Conservation (phyloP, 2,797 vertebrate genomes). For the Agapornis canus region DNA sequence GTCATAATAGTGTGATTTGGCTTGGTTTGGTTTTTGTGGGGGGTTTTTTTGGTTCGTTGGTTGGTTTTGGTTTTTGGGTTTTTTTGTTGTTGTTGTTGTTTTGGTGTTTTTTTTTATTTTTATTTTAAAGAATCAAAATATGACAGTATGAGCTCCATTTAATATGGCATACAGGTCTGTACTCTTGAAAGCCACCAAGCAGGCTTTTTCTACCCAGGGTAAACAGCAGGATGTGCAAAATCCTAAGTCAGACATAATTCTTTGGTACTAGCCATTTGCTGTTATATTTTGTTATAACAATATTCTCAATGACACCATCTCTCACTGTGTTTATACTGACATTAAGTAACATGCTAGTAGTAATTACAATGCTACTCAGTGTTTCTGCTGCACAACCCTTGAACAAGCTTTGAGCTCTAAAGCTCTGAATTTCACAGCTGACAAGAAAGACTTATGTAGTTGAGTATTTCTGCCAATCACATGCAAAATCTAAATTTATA, state of each 20-base stretch:
- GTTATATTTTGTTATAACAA: neutral
- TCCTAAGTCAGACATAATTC: neutral
- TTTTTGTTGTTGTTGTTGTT: no score
- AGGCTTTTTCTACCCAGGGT: neutral
- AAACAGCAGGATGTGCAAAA: neutral
- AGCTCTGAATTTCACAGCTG: constrained; percentile 4
- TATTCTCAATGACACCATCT: neutral
- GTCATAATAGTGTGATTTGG: neutral
- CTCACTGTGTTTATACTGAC: neutral
- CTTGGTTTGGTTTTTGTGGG: no score
- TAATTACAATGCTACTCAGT: neutral
- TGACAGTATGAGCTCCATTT: neutral
- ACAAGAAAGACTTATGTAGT: neutral
- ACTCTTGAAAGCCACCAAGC: neutral
- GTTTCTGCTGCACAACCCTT: neutral
- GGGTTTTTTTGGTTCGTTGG: no score
- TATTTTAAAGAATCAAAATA: neutral
- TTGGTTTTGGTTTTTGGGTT: no score
- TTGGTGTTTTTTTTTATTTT: no score
- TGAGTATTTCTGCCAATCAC: constrained; percentile 2
- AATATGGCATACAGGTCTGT: neutral
- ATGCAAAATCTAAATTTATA: neutral
- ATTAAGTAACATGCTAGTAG: neutral
- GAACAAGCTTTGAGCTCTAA: neutral
- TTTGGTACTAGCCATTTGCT: neutral